Base-by-base conservation (phyloP, 37 sponge, comb jelly and placozoan genomes). In the Amphimedon queenslandica region DNA sequence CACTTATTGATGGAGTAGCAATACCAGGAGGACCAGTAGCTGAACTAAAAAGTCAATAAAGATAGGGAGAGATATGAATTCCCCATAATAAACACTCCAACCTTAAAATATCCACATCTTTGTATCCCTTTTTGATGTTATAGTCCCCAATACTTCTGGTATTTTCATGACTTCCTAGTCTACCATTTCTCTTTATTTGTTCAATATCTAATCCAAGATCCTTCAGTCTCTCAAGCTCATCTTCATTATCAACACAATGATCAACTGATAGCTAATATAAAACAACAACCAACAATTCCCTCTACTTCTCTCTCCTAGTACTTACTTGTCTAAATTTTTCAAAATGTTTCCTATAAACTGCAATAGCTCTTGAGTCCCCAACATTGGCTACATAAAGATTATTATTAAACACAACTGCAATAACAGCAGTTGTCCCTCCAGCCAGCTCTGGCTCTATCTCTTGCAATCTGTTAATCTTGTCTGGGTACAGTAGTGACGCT, bases 141-240 rank as follows among this genome's bases (percentile, higher is more conserved):
- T 90, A 96, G 73, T 96, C 97, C 5, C 97, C 97, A 81, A 96
- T 87, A 32, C 87, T 82, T 41, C 97, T 67, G 0, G 97, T 96
- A 66, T 93, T 92, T 72, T 96, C 94, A 53, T 90, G 91, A 25
- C 70, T 83, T 4, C 97, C 97, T 72, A 96, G 77, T 55, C 91
- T 41, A 18, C 88, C 71, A n/a, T 73, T 69, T 20, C 55, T 82
- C 57, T 73, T 81, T 2, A 96, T 60, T 28, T 75, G 40, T 42
- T 84, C 73, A 29, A 42, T 39, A 56, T 90, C 79, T 38, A 96
- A 69, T 1, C 91, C 91, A 36, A 96, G 66, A 1, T 16, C 35
- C 28, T 74, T 64, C 56, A 96, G 61, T 21, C 97, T 68, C 53
- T 75, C 75, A 40, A 93, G 63, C 65, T 96, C 97, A 23, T 87